Evolutionary conservation across 1,140 invertebrate species (phyloP).

Genomic region (Lepidurus apus): DNA sequence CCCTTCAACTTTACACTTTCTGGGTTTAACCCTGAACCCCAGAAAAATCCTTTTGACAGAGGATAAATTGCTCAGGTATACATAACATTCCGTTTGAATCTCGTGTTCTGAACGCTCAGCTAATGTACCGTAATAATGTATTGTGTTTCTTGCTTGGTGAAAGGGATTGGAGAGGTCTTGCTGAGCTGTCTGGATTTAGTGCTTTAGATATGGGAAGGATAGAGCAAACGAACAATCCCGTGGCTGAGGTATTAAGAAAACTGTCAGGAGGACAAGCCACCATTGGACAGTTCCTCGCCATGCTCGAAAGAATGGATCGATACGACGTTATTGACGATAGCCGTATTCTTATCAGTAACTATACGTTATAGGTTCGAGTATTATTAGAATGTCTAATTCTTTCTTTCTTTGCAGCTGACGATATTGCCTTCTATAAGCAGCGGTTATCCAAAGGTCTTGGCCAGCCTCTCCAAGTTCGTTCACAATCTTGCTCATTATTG

Average conservation of each 20-base stretch:
- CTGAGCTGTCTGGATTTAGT: slow-evolving; percentile 50
- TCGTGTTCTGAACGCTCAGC: slow-evolving; percentile 30
- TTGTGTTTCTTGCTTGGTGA: background rate
- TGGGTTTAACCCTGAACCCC: slow-evolving; percentile 51
- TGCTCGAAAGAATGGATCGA: slow-evolving; percentile 56
- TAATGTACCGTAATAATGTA: slow-evolving; percentile 25
- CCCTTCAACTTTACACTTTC: slow-evolving; percentile 34
- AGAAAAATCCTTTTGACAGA: slow-evolving; percentile 53
- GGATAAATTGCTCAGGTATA: slow-evolving; percentile 52
- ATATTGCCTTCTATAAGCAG: slow-evolving; percentile 38
- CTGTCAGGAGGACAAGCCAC: slow-evolving; percentile 43
- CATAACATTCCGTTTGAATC: slow-evolving; percentile 8
- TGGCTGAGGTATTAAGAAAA: slow-evolving; percentile 46
- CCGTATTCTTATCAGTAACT: slow-evolving; percentile 52
- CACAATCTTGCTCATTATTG: slow-evolving; percentile 26
- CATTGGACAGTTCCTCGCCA: slow-evolving; percentile 49
- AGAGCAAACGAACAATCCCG: slow-evolving; percentile 49
- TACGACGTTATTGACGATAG: slow-evolving; percentile 61
- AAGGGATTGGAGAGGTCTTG: slow-evolving; percentile 64
- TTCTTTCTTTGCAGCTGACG: slow-evolving; percentile 42
- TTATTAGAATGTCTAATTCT: background rate
- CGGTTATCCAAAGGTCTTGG: slow-evolving; percentile 41
- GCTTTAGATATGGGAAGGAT: slow-evolving; percentile 42
- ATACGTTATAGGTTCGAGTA: slow-evolving; percentile 31
- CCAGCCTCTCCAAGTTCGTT: slow-evolving; percentile 39